These are phyloP conservation scores for Apamea epomidion DNA, from an alignment of 2,888 invertebrate genomes.

Conservation along the genomic window DNA sequence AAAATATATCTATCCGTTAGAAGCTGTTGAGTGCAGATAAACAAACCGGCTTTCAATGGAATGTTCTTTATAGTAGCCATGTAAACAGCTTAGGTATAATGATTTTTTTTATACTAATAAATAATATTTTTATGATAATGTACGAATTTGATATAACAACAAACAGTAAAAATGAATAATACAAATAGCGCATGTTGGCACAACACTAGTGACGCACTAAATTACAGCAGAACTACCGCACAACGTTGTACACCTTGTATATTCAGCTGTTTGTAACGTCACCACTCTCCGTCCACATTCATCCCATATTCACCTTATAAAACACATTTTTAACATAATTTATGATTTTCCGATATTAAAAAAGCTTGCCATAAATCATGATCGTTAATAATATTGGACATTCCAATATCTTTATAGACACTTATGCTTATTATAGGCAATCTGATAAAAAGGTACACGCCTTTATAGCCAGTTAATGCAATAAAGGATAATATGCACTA, in stretches of 20 bases:
- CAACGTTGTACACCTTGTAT: constrained; percentile 21
- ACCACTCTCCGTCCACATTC: constrained; percentile 13
- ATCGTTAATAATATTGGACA: constrained; percentile 52
- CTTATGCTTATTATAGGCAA: constrained; percentile 61
- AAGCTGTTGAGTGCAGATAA: constrained; percentile 60
- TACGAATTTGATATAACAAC: constrained; percentile 17
- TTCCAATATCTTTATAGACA: constrained; percentile 61
- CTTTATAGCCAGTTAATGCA: constrained; percentile 54
- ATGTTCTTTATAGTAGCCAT: constrained; percentile 43
- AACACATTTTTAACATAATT: constrained; percentile 43
- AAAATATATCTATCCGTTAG: constrained; percentile 60
- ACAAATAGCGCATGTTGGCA: constrained; percentile 35
- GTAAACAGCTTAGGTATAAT: constrained; percentile 25
- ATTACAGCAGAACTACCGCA: constrained; percentile 43
- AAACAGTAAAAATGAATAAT: constrained; percentile 46
- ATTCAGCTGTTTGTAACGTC: constrained; percentile 40
- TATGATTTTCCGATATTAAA: constrained; percentile 52
- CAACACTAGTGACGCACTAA: constrained; percentile 47
- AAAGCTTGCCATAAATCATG: constrained; percentile 53
- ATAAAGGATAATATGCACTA: constrained; percentile 54
- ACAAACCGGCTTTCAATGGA: constrained; percentile 54
- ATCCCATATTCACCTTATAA: constrained; percentile 18
- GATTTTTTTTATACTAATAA: constrained; percentile 28
- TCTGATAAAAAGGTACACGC: constrained; percentile 54
- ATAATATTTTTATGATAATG: constrained; percentile 13